Evolutionary conservation across 2,888 invertebrate species (phyloP), one percentile per base, ranked within the genome.

Genomic region (Bruchidius siliquastri): DNA sequence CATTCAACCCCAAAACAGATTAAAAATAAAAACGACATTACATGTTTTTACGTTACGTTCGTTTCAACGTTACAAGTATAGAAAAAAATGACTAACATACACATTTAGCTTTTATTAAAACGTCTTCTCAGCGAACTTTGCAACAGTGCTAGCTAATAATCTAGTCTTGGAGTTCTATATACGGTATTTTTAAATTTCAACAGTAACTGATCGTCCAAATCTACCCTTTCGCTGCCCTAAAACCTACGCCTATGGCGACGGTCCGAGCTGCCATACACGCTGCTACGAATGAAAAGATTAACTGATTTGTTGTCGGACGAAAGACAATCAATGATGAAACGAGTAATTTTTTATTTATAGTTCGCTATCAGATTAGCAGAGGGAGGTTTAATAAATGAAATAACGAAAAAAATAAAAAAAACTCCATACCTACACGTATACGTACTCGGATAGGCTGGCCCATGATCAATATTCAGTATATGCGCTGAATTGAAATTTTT

Each of bases 231-330:
- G 2, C 26, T 26, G 26, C 2, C 18, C 49, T 49, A 3, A 13
- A 3, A 49, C 6, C 49, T 49, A 49, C 49, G 49, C 49, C 49
- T 18, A 49, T 49, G 49, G 49, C 3, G 8, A 13, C 49, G 49
- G 13, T 49, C 49, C 49, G 49, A 49, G 6, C 49, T 13, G 49
- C 49, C 49, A 49, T 49, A 49, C 49, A 49, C 49, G 49, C 49
- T 49, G 49, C 49, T 49, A 49, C 49, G 49, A 49, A 49, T 49
- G 68, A 68, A 68, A 78, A 80, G 80, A 81, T 79, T 79, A 80
- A 80, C 80, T 78, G 80, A 81, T 81, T 79, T 79, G 80, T 80
- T 80, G 80, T 79, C 77, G 77, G 75, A 77, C 77, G 78, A 79
- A 78, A 79, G 78, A 79, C 80, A 80, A 80, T 80, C 80, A 76